Evolutionary conservation across 2,888 invertebrate species (phyloP), one percentile per base, ranked within the genome.

Genomic region (Folsomia manolachei): DNA sequence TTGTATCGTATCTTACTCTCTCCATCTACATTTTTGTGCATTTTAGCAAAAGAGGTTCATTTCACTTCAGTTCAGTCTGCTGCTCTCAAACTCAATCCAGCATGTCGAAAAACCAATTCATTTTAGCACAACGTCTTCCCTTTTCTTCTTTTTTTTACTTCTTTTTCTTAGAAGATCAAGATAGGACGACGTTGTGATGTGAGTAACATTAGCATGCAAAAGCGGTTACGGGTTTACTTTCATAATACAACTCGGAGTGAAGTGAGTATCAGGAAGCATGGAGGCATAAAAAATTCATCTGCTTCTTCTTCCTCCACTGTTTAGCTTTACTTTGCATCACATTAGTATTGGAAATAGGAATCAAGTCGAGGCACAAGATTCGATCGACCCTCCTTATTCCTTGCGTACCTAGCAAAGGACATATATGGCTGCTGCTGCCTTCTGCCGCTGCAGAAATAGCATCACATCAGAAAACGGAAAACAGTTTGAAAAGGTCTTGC

Each of bases 281-380:
- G 67, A 71, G 63, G 71, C 71, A 71, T 71, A 71, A 68, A 68
- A 71, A 71, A 71, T 71, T 71, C 68, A 71, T 71, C 71, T 68
- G 53, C 67, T 65, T 66, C 63, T n/a, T 69, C 60, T 39, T 27
- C 63, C 56, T 19, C 56, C 21, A 56, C 56, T 56, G 56, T 56
- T 56, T 56, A 56, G 56, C 51, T 56, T 56, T 56, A 56, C 19
- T 21, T 56, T 56, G 56, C 56, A 56, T 56, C 56, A 56, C 56
- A 56, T 56, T 56, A 56, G 56, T 56, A 56, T 21, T 56, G 19
- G 21, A 56, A 56, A 56, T 56, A n/a, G 21, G 56, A 56, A 56
- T 56, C 56, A 56, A 56, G 11, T 21, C n/a, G n/a, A n/a, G n/a
- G 39, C 4, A 18, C 18, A 56, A 56, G 56, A 56, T 21, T 7